These are phyloP conservation scores for Ochlodes sylvanus DNA, from an alignment of 2,888 invertebrate genomes.

Conservation along the genomic window DNA sequence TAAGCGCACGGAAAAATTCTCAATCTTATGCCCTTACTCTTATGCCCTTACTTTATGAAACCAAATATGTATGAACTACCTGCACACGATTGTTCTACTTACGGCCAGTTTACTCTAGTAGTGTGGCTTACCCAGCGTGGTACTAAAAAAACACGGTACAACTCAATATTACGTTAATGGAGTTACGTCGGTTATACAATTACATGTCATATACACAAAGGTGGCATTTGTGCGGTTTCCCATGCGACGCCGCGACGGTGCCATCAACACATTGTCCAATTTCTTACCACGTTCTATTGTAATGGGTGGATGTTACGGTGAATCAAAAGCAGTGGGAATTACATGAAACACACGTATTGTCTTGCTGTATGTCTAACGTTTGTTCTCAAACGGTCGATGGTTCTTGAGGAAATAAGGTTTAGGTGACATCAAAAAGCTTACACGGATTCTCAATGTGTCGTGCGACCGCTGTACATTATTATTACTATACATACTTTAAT, in stretches of 20 bases:
- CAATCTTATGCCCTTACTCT: too few species aligned
- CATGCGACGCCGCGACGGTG: constrained; percentile 58
- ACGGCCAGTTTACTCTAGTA: too few species aligned
- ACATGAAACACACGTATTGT: constrained; percentile 16
- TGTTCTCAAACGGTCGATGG: too few species aligned
- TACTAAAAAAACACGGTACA: constrained; percentile 26
- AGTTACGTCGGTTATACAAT: constrained; percentile 65
- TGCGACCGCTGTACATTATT: too few species aligned
- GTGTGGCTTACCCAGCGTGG: constrained; percentile 24
- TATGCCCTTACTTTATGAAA: too few species aligned
- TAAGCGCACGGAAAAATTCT: too few species aligned
- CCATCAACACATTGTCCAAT: constrained; percentile 64
- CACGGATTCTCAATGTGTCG: too few species aligned
- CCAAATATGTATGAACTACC: constrained; percentile 2
- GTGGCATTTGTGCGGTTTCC: constrained; percentile 72
- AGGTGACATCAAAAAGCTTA: too few species aligned
- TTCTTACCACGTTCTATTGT: constrained; percentile 47
- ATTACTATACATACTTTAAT: too few species aligned
- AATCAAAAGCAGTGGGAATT: constrained; percentile 35
- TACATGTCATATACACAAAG: constrained; percentile 65
- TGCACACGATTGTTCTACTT: constrained; percentile 17
- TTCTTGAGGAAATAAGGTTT: too few species aligned
- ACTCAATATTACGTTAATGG: constrained; percentile 51
- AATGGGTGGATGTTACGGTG: constrained; percentile 30
- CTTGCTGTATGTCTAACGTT: background rate